Base-by-base conservation (phyloP, 2,888 invertebrate species). In the Miltochrista miniata region DNA sequence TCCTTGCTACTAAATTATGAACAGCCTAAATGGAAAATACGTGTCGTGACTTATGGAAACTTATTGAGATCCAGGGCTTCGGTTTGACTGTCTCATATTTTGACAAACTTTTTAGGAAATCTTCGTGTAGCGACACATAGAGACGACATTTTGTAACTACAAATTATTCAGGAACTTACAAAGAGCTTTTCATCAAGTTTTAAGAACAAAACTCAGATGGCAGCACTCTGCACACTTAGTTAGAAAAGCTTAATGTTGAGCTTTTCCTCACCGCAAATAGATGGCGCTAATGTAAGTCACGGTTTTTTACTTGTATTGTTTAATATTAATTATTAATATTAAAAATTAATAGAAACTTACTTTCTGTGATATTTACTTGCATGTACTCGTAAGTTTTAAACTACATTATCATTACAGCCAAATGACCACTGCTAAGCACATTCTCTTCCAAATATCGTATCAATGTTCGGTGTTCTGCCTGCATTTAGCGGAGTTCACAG, bases 231-330 rank as follows among this genome's bases (percentile, higher is more conserved):
- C 18, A 38, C 18, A 31, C 13, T 11, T 18, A 14, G 9, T n/a
- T 34, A 30, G 14, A 36, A 8, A 36, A 36, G 49, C 36, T 41
- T 54, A 40, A 30, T 35, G 36, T 37, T 3, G 33, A 44, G 11
- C 13, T 59, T 42, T 7, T 31, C 1, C 7, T 5, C 15, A 0
- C n/a, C 7, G 1, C 5, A 1, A 1, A 35, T 36, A 65, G 65
- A 63, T 65, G 65, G 65, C 68, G 68, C 36, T 63, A 14, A 35
- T 24, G 11, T 12, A 15, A 72, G 66, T 72, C n/a, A n/a, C n/a
- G n/a, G n/a, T n/a, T n/a, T n/a, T n/a, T n/a, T n/a, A n/a, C n/a
- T n/a, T n/a, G n/a, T n/a, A n/a, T n/a, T n/a, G n/a, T n/a, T n/a
- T n/a, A n/a, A n/a, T n/a, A n/a, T n/a, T n/a, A n/a, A n/a, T n/a